Base-by-base conservation (phyloP, 2,113 vertebrate genomes). In the Strix uralensis region DNA sequence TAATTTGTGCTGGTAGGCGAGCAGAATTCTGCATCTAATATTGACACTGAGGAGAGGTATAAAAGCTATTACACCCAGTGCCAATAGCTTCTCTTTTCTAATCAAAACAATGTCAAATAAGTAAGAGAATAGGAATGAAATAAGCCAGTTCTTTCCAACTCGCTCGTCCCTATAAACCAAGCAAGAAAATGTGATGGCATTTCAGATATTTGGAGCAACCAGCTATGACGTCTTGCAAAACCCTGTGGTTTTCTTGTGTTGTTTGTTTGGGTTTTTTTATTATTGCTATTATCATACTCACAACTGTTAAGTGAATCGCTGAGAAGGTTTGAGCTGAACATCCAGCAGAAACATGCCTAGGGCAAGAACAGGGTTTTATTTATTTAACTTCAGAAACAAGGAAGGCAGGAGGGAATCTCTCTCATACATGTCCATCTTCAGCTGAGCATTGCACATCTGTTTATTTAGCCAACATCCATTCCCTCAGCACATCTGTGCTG, bases 81-180 rank as follows among this genome's bases (percentile, higher is more conserved):
- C 86, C 89, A 94, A 74, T 95, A 86, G 40, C 46, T 90, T 88
- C 82, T 88, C 59, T 92, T 77, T 92, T 92, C 91, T 95, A 92
- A 92, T 92, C 84, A 92, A 96, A 96, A 92, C 42, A 82, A 38
- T 40, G 74, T 92, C 94, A 97, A 92, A 70, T 30, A 94, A 86
- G 75, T 72, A 88, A 79, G 71, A 91, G 91, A 92, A 94, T 69
- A 82, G 36, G 40, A 82, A 73, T 72, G 51, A 97, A 95, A 95
- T 77, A 82, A 95, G 49, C 73, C 66, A 66, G 30, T 71, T 81
- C 83, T 88, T 86, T 86, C 92, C n/a, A 84, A 74, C 55, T 77
- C 40, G 4, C 23, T 27, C 7, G 9, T 69, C 46, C 55, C n/a
- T 89, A 38, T 65, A 90, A 92, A 34, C 34, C 52, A 91, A 52